These are phyloP conservation scores for Diorhabda elongata DNA, from an alignment of 1,140 invertebrate species.

Conservation along the genomic window DNA sequence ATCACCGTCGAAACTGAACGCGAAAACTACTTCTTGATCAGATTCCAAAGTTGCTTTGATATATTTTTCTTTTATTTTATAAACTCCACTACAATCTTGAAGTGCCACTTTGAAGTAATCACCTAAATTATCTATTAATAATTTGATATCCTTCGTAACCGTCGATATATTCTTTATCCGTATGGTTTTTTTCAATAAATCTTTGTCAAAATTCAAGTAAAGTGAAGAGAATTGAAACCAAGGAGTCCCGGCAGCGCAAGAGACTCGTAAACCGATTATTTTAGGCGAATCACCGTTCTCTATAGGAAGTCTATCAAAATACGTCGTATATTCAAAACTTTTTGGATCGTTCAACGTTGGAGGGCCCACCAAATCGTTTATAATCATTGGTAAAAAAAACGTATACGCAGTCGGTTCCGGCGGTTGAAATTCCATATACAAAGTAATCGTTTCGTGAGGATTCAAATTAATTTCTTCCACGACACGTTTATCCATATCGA, in stretches of 20 bases:
- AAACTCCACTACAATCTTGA: not conserved
- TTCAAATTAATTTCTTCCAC: slow-evolving; percentile 7
- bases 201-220: slow-evolving; percentile 10
- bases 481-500: slow-evolving; percentile 9
- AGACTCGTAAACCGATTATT: slow-evolving; percentile 17
- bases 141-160: not conserved
- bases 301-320: not conserved
- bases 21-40: slow-evolving; percentile 15
- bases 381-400: slow-evolving; percentile 27
- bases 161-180: slow-evolving; percentile 5
- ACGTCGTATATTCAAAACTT: not conserved
- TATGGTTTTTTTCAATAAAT: not conserved
- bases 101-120: not conserved
- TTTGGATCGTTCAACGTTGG: slow-evolving; percentile 16
- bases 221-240: slow-evolving; percentile 20
- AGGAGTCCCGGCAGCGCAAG: slow-evolving; percentile 19
- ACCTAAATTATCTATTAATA: not conserved
- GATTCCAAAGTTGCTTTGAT: slow-evolving; percentile 11
- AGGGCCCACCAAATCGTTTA: slow-evolving; percentile 25
- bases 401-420: slow-evolving; percentile 27
- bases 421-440: slow-evolving; percentile 30
- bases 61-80: not conserved
- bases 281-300: not conserved
- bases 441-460: slow-evolving; percentile 17
- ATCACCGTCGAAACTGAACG: slow-evolving; percentile 12